phyloP scores from a whole-genome alignment of 2,888 invertebrate species.

The Phorcus lineatus region DNA sequence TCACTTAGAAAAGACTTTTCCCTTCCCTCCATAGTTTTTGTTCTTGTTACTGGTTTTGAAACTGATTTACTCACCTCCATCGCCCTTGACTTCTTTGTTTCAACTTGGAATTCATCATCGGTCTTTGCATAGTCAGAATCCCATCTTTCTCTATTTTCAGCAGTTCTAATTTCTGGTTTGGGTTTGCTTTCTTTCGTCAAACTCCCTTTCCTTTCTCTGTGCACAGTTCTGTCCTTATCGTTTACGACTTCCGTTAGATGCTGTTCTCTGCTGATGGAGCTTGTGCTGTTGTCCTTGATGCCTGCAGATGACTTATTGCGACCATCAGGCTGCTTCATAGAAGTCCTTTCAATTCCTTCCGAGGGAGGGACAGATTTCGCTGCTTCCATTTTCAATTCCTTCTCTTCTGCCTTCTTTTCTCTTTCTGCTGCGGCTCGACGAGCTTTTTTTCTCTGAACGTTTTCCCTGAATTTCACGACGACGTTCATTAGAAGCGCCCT shows the following conservation, averaged over 20 bases:
- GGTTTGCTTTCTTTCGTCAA: neutral
- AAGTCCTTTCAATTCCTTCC: no score
- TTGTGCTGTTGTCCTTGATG: neutral
- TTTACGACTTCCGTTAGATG: neutral
- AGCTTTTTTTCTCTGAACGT: slow-evolving; percentile 24
- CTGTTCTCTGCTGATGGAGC: neutral
- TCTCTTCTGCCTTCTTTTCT: neutral
- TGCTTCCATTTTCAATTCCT: neutral
- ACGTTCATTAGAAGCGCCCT: slow-evolving; percentile 5
- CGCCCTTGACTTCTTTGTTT: neutral
- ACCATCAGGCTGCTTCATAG: no score
- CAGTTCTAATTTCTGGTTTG: neutral
- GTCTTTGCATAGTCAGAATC: neutral
- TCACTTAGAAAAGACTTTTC: neutral
- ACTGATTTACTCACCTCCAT: neutral
- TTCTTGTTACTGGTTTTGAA: neutral
- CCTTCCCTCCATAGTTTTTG: neutral
- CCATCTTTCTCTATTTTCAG: neutral
- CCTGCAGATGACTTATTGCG: neutral
- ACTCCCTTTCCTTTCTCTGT: neutral
- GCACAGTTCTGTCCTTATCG: neutral
- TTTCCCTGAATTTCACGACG: slow-evolving; percentile 29
- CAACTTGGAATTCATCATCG: neutral
- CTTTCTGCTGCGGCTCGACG: neutral
- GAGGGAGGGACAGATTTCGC: no score